These are phyloP conservation scores for Caenorhabditis japonica DNA, from an alignment of 2,888 invertebrate genomes.

Conservation along the genomic window DNA sequence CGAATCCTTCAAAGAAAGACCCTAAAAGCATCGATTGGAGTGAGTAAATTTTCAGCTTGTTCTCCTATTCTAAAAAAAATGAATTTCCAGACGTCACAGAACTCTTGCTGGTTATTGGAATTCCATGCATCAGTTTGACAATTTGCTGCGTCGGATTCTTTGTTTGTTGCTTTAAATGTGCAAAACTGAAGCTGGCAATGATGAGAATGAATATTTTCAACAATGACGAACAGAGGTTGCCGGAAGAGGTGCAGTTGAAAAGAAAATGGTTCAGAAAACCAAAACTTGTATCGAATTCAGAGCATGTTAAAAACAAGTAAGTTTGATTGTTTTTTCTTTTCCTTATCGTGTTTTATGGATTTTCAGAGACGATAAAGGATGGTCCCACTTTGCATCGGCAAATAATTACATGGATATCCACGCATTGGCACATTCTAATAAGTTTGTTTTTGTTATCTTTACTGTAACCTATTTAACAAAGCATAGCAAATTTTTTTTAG, in stretches of 20 bases:
- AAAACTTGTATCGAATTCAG: conserved; percentile 9
- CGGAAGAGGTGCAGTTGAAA: conserved; percentile 10
- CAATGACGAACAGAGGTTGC: conserved; percentile 8
- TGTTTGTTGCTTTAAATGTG: conserved; percentile 55
- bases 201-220: conserved; percentile 36
- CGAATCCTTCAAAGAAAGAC: neutral
- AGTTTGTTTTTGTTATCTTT: conserved; percentile 14
- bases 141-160: conserved; percentile 51
- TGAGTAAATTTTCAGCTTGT: neutral
- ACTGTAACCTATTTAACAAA: conserved; percentile 9
- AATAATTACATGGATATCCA: conserved; percentile 64
- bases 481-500: conserved; percentile 39
- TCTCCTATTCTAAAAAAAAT: too few species aligned
- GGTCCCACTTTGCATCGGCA: conserved; percentile 48
- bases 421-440: conserved; percentile 49
- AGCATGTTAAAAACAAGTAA: conserved; percentile 24
- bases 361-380: conserved; percentile 9
- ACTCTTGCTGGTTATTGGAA: conserved; percentile 59
- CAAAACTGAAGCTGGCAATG: conserved; percentile 36
- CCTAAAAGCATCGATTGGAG: conserved; percentile 18
- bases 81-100: conserved; percentile 40
- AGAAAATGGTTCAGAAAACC: conserved; percentile 20
- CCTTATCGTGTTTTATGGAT: neutral
- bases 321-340: neutral
- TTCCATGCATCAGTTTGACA: conserved; percentile 57